Conservation (phyloP, 2,113 vertebrate genomes). For the Cairina moschata region DNA sequence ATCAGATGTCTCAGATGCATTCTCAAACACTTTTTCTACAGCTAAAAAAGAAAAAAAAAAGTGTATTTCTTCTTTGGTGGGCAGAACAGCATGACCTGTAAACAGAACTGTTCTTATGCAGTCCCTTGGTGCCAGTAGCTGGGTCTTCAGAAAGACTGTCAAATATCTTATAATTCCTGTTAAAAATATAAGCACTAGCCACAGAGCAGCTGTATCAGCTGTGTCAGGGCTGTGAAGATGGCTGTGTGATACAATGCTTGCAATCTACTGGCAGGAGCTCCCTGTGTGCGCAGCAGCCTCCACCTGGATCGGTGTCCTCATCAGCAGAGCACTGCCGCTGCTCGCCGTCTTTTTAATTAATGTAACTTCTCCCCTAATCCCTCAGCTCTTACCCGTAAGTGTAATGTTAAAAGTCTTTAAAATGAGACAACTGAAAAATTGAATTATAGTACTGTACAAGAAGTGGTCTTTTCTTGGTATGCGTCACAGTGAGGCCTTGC, state of each 20-base stretch:
- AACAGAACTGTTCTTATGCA: not conserved
- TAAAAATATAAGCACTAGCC: not conserved
- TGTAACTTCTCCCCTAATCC: not conserved
- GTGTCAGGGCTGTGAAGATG: not conserved
- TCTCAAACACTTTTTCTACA: not conserved
- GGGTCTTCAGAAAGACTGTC: not conserved
- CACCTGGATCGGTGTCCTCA: not conserved
- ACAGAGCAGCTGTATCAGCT: not conserved
- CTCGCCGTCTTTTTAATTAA: not conserved
- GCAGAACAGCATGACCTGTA: not conserved
- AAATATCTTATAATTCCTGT: not conserved
- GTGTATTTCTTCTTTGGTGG: not conserved
- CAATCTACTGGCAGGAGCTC: not conserved
- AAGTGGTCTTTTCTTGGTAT: slow-evolving; percentile 14
- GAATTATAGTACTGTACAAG: not conserved
- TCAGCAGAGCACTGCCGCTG: not conserved
- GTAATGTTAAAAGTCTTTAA: not conserved
- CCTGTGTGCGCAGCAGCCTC: not conserved
- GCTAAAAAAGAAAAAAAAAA: not conserved
- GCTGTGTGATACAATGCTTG: not conserved
- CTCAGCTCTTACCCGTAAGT: not conserved
- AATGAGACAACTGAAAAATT: slow-evolving; percentile 16
- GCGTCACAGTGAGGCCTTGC: slow-evolving; percentile 37
- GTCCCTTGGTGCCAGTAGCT: not conserved
- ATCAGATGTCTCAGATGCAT: not conserved